Percentiles rank a stretch among this genome's conserved stretches.
Evolutionary conservation across 1,140 invertebrate species (phyloP).

Genomic region (Scaptomyza pallida): DNA sequence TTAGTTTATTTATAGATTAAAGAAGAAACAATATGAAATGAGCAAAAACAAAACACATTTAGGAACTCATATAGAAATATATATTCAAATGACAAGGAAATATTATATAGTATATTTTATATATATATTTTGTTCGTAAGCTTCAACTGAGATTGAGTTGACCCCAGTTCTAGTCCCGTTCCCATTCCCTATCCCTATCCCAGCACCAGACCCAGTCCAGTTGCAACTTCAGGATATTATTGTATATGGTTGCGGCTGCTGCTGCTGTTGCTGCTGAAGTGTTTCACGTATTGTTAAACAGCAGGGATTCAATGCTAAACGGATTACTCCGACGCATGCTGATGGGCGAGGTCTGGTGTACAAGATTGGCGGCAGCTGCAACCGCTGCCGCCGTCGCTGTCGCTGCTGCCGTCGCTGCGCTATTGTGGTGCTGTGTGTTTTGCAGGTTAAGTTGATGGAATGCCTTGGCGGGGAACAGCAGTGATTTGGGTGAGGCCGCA

Average conservation of each 20-base stretch:
- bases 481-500: conserved; percentile 53
- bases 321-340: conserved; percentile 88
- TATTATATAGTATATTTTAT: neutral
- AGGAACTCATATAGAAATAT: conserved; percentile 38
- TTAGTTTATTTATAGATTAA: conserved; percentile 5
- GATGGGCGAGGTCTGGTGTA: conserved; percentile 85
- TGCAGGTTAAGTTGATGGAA: conserved; percentile 72
- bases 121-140: neutral
- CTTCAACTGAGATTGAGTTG: neutral
- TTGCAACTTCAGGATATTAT: neutral
- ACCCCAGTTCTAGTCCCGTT: conserved; percentile 9
- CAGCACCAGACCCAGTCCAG: neutral
- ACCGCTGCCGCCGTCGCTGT: conserved; percentile 48
- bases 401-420: conserved; percentile 23
- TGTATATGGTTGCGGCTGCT: too few species aligned
- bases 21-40: conserved; percentile 20
- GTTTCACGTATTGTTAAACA: conserved; percentile 89
- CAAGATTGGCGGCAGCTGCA: conserved; percentile 70
- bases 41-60: conserved; percentile 31
- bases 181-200: neutral
- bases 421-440: conserved; percentile 59
- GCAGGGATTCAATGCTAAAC: conserved; percentile 93
- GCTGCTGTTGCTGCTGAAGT: conserved; percentile 9
- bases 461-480: conserved; percentile 73
- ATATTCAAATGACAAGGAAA: conserved; percentile 43